phyloP scores from a whole-genome alignment of 2,113 vertebrate species.

The Pachycephala philippinensis region DNA sequence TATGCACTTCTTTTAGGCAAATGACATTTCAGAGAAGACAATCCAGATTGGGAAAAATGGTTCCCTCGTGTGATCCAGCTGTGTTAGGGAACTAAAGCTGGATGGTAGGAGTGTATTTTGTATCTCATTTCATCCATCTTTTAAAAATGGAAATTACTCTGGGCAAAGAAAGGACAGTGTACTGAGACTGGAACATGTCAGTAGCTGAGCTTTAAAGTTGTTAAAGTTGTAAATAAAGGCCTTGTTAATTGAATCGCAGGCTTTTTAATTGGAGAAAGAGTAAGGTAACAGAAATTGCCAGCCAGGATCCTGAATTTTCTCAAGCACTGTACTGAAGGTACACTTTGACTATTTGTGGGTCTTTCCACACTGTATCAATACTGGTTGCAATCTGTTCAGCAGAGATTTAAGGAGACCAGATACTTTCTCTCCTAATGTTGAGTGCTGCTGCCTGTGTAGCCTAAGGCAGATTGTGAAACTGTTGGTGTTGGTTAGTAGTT shows the following conservation, averaged over 20 bases:
- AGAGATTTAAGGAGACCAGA: background rate
- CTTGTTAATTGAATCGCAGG: background rate
- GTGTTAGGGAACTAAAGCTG: background rate
- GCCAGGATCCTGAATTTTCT: background rate
- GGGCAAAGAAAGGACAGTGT: background rate
- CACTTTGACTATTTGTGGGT: background rate
- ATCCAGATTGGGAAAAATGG: background rate
- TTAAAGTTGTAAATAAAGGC: background rate
- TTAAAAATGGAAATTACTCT: background rate
- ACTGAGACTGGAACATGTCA: background rate
- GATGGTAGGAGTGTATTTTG: background rate
- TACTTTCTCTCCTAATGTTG: background rate
- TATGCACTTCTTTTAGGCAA: background rate
- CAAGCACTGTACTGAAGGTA: background rate
- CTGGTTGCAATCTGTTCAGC: background rate
- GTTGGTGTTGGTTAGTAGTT: background rate
- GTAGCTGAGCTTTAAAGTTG: background rate
- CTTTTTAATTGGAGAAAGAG: background rate
- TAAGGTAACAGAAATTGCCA: background rate
- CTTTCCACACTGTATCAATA: background rate
- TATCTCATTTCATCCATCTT: background rate
- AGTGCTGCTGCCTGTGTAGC: background rate
- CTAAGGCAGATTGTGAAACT: background rate
- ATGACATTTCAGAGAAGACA: background rate
- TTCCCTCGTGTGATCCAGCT: background rate